Evolutionary conservation across 2,113 vertebrate genomes (phyloP).

Genomic region (Isurus oxyrinchus): DNA sequence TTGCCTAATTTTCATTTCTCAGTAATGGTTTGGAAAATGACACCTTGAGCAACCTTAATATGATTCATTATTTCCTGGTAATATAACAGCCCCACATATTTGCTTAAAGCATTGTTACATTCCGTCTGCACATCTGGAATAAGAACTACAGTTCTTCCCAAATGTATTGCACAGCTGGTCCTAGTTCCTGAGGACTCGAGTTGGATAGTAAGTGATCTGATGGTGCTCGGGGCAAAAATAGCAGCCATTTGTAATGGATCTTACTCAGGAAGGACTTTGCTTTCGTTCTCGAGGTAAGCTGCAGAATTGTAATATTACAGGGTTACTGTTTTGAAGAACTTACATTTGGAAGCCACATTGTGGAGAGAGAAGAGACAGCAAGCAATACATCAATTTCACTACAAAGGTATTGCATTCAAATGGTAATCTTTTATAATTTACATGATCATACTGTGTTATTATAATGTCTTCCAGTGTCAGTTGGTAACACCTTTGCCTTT

Average conservation of each 20-base stretch:
- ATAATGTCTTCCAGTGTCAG: not conserved
- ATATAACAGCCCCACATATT: not conserved
- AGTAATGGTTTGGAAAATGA: not conserved
- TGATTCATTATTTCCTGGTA: not conserved
- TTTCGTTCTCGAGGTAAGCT: not conserved
- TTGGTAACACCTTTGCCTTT: not conserved
- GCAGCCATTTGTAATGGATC: not conserved
- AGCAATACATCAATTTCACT: not conserved
- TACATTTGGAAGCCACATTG: not conserved
- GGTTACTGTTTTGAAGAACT: not conserved
- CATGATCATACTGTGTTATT: not conserved
- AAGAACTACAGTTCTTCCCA: not conserved
- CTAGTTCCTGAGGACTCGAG: not conserved
- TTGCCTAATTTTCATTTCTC: not conserved
- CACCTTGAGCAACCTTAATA: not conserved
- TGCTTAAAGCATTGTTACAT: not conserved
- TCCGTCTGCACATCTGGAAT: not conserved
- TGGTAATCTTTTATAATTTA: not conserved
- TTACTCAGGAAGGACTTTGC: not conserved
- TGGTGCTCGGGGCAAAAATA: not conserved
- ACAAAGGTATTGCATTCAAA: not conserved
- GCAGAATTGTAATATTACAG: not conserved
- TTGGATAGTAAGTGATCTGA: not conserved
- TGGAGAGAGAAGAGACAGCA: not conserved
- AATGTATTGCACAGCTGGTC: not conserved